Conservation (phyloP, 2,888 invertebrate species). For the Eupithecia exiguata region DNA sequence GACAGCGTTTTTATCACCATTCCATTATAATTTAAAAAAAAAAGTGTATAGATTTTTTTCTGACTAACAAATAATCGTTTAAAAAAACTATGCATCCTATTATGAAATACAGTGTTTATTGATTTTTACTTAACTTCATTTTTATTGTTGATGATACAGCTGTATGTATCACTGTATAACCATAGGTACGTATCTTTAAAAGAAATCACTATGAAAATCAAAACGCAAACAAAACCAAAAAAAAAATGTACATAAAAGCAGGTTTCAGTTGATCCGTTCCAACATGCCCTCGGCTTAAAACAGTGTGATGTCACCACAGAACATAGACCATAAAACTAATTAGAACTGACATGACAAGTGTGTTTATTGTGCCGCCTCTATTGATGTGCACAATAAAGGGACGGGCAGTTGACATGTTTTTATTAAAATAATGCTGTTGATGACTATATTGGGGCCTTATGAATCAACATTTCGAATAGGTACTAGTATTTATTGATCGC, state of each 20-base stretch:
- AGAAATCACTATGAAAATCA: background rate
- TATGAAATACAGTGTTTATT: too few species aligned
- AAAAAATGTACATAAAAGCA: background rate
- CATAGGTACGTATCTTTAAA: background rate
- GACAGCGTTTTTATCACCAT: too few species aligned
- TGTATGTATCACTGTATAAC: background rate
- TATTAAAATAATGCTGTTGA: constrained; percentile 2
- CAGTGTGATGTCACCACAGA: constrained; percentile 41
- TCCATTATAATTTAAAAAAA: too few species aligned
- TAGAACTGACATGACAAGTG: constrained; percentile 43
- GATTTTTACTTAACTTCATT: too few species aligned
- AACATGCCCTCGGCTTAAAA: constrained; percentile 26
- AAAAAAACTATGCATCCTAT: too few species aligned
- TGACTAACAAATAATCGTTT: too few species aligned
- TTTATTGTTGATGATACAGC: background rate
- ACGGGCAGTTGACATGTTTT: background rate
- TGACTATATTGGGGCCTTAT: background rate
- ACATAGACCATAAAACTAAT: constrained; percentile 43
- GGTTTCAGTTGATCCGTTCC: background rate
- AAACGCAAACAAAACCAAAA: background rate
- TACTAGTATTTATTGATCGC: background rate
- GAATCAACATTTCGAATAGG: background rate
- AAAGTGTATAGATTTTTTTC: too few species aligned
- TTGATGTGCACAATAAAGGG: constrained; percentile 35
- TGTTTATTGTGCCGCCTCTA: constrained; percentile 39